A percentile compares a stretch with the other conserved stretches of the same genome.
Conservation (phyloP, 2,888 invertebrate species). For the Uloborus plumipes region DNA sequence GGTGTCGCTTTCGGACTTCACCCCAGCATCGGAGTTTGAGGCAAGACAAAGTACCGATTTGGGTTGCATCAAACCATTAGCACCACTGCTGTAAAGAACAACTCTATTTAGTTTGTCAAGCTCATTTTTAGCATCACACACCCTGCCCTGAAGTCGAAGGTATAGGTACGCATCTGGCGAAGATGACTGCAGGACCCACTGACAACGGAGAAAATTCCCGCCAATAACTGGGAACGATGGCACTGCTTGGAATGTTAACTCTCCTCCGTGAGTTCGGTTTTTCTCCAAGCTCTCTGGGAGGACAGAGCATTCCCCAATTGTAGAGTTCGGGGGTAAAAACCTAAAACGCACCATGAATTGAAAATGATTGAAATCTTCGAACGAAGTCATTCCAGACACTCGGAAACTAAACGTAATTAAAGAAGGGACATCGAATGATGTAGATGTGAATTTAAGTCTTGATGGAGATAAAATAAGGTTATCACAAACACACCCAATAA, state of each 20-base stretch:
- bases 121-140: conserved; percentile 39
- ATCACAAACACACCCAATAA: conserved; percentile 44
- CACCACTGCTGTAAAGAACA: conserved; percentile 80
- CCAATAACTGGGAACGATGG: conserved; percentile 16
- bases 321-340: conserved; percentile 72
- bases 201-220: conserved; percentile 62
- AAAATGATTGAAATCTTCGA: conserved; percentile 84
- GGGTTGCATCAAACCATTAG: conserved; percentile 69
- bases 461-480: conserved; percentile 3
- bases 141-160: conserved; percentile 66
- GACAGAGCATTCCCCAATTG: conserved; percentile 35
- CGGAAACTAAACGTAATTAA: conserved; percentile 30
- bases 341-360: conserved; percentile 85
- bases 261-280: conserved; percentile 45
- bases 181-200: conserved; percentile 67
- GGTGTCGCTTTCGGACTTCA: conserved; percentile 27
- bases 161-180: conserved; percentile 66
- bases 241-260: conserved; percentile 37
- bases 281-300: conserved; percentile 34
- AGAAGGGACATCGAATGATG: conserved; percentile 33
- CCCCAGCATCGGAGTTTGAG: background rate
- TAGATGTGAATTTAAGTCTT: conserved; percentile 27
- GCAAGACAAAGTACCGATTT: conserved; percentile 64
- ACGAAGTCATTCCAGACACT: conserved; percentile 80
- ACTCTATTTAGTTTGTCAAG: conserved; percentile 69